Evolutionary conservation across 2,888 invertebrate genomes (phyloP), one percentile per base, ranked within the genome.

Genomic region (Eubasilissa splendida): DNA sequence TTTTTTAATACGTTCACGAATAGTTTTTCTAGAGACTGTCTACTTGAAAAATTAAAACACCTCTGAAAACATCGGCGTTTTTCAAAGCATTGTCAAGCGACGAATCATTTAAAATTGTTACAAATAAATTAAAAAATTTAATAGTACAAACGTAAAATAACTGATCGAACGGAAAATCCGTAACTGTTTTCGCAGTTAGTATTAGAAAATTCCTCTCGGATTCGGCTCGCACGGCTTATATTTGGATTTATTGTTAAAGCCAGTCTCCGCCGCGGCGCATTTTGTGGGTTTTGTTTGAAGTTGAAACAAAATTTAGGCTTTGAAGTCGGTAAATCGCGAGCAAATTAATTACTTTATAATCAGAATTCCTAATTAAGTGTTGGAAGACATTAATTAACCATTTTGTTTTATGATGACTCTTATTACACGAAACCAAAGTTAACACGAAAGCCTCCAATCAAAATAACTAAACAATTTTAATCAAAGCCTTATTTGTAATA

Each of bases 311-410:
- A 31, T 54, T 53, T 71, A 33, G 50, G 9, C 71, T 22, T 22
- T 31, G 54, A 71, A 54, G 53, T 53, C 54, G 71, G 10, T 31
- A 71, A 10, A 54, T 54, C 33, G 14, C 71, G 31, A n/a, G 1
- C 53, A 54, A 53, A 22, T 71, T 71, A 54, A 71, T 71, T 71
- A 71, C 54, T 71, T 71, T 71, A 52, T 54, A 71, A 53, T 10
- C 42, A 7, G 68, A 58, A 42, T 42, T 42, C 11, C 42, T 5
- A 0, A 63, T 63, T 33, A 63, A 63, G 42, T 63, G 4, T 33
- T 11, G 33, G 33, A 11, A 33, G 63, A n/a, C 31, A 63, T 63
- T 33, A 63, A 63, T 63, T 63, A 10, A 12, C 33, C 63, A 11
- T 33, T 63, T 63, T 7, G 12, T 12, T 11, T 8, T 42, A 33